These are phyloP conservation scores for Setipinna tenuifilis DNA, from an alignment of 2,797 vertebrate species.

Conservation along the genomic window DNA sequence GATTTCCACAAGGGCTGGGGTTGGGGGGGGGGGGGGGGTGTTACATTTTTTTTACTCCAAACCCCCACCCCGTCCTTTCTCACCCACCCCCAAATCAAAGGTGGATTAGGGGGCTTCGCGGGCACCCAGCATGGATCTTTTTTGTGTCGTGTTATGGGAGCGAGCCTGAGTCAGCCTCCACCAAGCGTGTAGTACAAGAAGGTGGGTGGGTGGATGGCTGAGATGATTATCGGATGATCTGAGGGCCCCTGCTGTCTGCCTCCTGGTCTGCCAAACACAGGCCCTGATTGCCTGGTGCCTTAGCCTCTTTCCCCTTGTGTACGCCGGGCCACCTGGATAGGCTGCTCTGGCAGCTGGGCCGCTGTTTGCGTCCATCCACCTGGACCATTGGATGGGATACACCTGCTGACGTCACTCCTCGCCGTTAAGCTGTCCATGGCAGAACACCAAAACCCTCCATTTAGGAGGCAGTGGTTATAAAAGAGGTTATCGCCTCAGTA, in stretches of 20 bases:
- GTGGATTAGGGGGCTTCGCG: constrained; percentile 62
- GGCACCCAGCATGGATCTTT: constrained; percentile 56
- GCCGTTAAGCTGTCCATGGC: background rate
- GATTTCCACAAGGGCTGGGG: constrained; percentile 48
- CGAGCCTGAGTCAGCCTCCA: constrained; percentile 37
- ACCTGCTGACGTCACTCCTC: background rate
- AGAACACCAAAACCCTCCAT: background rate
- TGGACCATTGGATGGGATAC: background rate
- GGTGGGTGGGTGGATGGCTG: background rate
- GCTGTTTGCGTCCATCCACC: background rate
- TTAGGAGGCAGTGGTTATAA: background rate
- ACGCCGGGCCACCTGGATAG: background rate
- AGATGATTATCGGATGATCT: constrained; percentile 33
- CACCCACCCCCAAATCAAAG: constrained; percentile 61
- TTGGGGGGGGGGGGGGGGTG: background rate
- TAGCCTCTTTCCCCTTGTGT: background rate
- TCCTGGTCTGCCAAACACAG: constrained; percentile 3
- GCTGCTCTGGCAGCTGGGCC: background rate
- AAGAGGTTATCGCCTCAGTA: background rate
- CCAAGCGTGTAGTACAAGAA: constrained; percentile 24
- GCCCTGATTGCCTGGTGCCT: background rate
- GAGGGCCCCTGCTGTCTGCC: constrained; percentile 29
- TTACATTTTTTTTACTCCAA: background rate
- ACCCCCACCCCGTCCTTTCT: constrained; percentile 1
- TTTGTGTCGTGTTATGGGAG: constrained; percentile 51